phyloP scores from a whole-genome alignment of 2,888 invertebrate species.

The Idaea biselata region DNA sequence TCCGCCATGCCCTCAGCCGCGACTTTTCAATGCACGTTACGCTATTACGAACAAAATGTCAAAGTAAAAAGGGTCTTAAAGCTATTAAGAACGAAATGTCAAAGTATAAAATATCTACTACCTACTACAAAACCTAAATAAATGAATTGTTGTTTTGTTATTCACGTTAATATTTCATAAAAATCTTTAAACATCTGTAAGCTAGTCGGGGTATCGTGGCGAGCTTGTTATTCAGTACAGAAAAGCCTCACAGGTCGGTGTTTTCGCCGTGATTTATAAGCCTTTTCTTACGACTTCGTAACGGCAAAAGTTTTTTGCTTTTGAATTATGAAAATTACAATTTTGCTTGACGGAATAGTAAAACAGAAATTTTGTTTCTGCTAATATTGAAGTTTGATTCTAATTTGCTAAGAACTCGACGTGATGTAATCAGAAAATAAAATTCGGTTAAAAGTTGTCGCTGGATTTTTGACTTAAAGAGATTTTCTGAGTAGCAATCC shows the following conservation, averaged over 20 bases:
- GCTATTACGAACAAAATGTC: no score
- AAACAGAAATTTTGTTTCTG: conserved; percentile 24
- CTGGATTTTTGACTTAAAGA: background rate
- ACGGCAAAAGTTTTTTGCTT: conserved; percentile 47
- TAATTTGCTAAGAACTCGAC: conserved; percentile 1
- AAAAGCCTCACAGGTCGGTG: conserved; percentile 37
- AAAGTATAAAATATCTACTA: no score
- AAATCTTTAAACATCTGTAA: conserved; percentile 13
- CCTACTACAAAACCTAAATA: background rate
- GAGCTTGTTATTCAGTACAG: conserved; percentile 58
- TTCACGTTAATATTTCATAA: background rate
- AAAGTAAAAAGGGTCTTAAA: no score
- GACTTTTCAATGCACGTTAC: no score
- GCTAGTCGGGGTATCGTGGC: conserved; percentile 41
- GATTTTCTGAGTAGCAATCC: background rate
- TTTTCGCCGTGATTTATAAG: conserved; percentile 54
- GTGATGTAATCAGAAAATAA: conserved; percentile 3
- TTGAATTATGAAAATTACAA: conserved; percentile 49
- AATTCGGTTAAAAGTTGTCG: background rate
- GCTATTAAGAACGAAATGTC: no score
- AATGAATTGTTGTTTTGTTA: conserved; percentile 4
- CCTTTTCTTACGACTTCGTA: conserved; percentile 44
- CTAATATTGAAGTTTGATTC: conserved; percentile 17
- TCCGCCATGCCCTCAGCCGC: no score
- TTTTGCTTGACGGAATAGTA: conserved; percentile 32